These are phyloP conservation scores for Petrocephalus sullivani DNA, from an alignment of 2,797 vertebrate genomes.

Conservation along the genomic window DNA sequence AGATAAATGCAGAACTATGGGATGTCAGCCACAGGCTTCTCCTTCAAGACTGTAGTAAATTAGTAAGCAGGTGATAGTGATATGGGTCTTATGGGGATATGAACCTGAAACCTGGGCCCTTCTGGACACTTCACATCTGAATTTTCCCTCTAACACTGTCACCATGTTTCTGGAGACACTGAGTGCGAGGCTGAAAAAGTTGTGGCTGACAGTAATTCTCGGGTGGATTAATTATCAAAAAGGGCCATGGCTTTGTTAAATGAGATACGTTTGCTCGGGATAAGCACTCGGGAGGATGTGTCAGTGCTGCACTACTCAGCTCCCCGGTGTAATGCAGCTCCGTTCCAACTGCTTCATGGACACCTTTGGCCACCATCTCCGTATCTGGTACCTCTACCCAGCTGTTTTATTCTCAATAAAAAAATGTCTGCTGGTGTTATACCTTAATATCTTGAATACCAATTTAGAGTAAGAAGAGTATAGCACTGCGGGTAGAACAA, in stretches of 20 bases:
- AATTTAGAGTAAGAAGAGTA: neutral
- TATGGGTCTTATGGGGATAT: neutral
- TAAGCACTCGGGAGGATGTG: slow-evolving; percentile 9
- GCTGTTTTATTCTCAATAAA: slow-evolving; percentile 44
- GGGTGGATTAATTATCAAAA: slow-evolving; percentile 39
- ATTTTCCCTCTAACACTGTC: neutral
- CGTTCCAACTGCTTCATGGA: neutral
- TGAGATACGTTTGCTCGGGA: slow-evolving; percentile 8
- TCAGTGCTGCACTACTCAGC: neutral
- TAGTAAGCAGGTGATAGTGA: neutral
- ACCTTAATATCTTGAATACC: neutral
- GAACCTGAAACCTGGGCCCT: neutral
- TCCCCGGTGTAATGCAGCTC: neutral
- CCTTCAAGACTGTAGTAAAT: neutral
- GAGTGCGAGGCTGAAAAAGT: slow-evolving; percentile 10
- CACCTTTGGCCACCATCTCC: neutral
- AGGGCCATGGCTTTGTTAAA: slow-evolving; percentile 23
- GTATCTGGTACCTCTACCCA: slow-evolving; percentile 35
- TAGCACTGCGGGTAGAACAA: neutral
- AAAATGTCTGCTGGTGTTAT: neutral
- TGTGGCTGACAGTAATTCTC: slow-evolving; percentile 28
- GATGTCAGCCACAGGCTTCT: neutral
- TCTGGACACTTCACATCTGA: slow-evolving; percentile 20
- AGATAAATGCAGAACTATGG: neutral
- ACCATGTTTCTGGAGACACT: neutral